phyloP scores from a whole-genome alignment of 1,140 invertebrate genomes.

The Camponotus floridanus region DNA sequence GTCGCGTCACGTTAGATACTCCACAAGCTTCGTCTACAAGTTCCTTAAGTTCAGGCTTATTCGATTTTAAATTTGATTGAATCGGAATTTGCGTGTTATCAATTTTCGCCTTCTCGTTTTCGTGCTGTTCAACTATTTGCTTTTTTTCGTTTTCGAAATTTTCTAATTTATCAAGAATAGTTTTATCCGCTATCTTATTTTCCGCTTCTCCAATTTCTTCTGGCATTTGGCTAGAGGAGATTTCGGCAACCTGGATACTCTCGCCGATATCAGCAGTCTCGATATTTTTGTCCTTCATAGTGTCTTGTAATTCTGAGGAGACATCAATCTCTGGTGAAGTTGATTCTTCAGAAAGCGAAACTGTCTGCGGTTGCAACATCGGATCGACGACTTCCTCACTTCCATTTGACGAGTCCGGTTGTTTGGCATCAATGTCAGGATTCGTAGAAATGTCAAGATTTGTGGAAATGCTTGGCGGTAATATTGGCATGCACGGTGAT shows the following conservation, averaged over 20 bases:
- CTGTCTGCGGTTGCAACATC: conserved; percentile 1
- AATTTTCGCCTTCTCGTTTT: neutral
- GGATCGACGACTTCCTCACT: conserved; percentile 6
- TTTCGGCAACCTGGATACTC: conserved; percentile 81
- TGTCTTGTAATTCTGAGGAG: conserved; percentile 4
- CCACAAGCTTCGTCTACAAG: neutral
- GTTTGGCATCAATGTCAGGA: conserved; percentile 60
- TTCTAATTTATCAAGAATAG: conserved; percentile 14
- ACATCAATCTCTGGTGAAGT: conserved; percentile 9
- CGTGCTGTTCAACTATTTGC: neutral
- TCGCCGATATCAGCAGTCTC: conserved; percentile 40
- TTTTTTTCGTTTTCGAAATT: conserved; percentile 16
- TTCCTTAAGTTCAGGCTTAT: neutral
- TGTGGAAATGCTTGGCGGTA: conserved; percentile 10
- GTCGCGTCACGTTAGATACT: conserved; percentile 53
- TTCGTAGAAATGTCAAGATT: conserved; percentile 4
- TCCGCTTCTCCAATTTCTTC: conserved; percentile 56
- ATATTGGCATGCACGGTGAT: conserved; percentile 1
- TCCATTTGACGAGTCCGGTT: conserved; percentile 69
- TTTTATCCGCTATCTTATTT: conserved; percentile 10
- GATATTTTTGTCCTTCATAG: neutral
- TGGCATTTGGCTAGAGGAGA: conserved; percentile 79
- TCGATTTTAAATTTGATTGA: neutral
- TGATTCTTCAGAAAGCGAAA: conserved; percentile 7
- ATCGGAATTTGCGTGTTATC: neutral